Evolutionary conservation across 2,113 vertebrate genomes (phyloP), one percentile per base, ranked within the genome.

Genomic region (Thermophis baileyi): DNA sequence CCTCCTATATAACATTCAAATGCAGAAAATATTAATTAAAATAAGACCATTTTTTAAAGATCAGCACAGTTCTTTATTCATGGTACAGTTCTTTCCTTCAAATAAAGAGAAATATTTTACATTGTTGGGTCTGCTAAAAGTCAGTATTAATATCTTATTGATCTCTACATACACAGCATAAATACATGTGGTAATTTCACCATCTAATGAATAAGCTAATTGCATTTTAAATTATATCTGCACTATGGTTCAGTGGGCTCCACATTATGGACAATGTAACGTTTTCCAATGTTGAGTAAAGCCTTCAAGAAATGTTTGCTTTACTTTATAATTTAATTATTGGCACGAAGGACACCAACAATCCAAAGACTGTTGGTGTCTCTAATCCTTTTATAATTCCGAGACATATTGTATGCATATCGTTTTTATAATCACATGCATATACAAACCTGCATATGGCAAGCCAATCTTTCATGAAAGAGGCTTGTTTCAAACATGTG

Each of bases 51-150:
- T 63, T 47, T 81, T 86, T 47, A 25, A 55, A 86, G 7, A 63
- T 63, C n/a, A 40, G 22, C 1, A 50, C n/a, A 92, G 22, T 69
- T 69, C n/a, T 69, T 92, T 88, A 90, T 95, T 92, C 74, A 89
- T 35, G 90, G 92, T 35, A 90, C 25, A 91, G 94, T 74, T 0
- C 47, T 54, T 93, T 87, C 86, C 54, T 92, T 35, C 14, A 18
- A 30, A 94, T 89, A 93, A 18, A 94, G 47, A 95, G 1, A 54
- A 30, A 0, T 94, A 92, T 92, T 88, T 94, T 92, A 90, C 51
- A 92, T 4, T 4, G 0, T 95, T n/a, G 53, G 9, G 89, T 24
- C 51, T 88, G 69, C 25, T 88, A 51, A 94, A 11, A 54, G n/a
- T 90, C 0, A 44, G 1, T 22, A 93, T 90, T 93, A 93, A 93